Evolutionary conservation across 2,113 vertebrate species (phyloP).

Genomic region (Prietella phreatophila): DNA sequence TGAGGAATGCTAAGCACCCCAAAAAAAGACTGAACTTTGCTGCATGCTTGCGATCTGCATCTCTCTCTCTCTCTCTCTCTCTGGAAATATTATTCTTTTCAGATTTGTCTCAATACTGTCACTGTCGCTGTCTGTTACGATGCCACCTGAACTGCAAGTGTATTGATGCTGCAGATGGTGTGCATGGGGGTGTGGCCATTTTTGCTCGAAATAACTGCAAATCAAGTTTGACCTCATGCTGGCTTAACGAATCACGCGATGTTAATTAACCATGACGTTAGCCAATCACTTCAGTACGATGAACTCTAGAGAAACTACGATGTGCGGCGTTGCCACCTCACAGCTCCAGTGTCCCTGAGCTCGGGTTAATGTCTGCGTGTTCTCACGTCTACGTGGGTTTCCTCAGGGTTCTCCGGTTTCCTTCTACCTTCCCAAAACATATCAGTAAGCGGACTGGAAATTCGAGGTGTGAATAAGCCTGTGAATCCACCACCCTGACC

Average conservation of each 20-base stretch:
- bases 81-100: slow-evolving; percentile 1
- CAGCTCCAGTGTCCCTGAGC: neutral
- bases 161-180: neutral
- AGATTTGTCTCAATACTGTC: neutral
- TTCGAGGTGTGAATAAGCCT: too few species aligned
- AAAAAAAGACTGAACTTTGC: slow-evolving; percentile 41
- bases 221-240: neutral
- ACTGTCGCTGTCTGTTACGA: neutral
- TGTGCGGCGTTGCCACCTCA: neutral
- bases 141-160: neutral
- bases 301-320: neutral
- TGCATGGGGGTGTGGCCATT: neutral
- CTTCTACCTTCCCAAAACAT: neutral
- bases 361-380: neutral
- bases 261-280: neutral
- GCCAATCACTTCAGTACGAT: neutral
- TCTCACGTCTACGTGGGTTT: neutral
- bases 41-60: neutral
- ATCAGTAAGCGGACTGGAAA: too few species aligned
- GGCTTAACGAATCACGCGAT: neutral
- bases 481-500: neutral
- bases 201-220: neutral
- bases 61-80: neutral
- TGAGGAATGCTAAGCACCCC: slow-evolving; percentile 53
- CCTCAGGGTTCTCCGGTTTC: neutral